Conservation (phyloP, 2,113 vertebrate species). For the Spea multiplicata region DNA sequence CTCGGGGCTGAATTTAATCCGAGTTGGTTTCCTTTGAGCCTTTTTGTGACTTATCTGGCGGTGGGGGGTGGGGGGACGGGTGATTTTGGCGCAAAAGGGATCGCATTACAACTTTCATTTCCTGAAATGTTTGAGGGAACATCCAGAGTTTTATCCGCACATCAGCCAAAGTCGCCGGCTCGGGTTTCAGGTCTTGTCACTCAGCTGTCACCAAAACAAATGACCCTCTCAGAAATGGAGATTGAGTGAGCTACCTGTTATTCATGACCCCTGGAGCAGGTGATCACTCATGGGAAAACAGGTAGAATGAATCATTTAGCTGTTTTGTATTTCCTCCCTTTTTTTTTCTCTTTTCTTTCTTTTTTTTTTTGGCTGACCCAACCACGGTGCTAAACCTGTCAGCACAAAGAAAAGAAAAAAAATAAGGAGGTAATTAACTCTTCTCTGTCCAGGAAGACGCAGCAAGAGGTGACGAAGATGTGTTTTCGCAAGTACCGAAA, state of each 20-base stretch:
- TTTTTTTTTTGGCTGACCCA: constrained; percentile 67
- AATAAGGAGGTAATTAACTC: constrained; percentile 61
- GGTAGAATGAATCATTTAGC: constrained; percentile 90
- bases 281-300: constrained; percentile 86
- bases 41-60: constrained; percentile 92
- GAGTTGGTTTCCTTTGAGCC: constrained; percentile 86
- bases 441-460: constrained; percentile 51
- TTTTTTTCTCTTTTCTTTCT: constrained; percentile 77
- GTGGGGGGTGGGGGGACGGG: constrained; percentile 77
- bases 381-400: constrained; percentile 70
- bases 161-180: constrained; percentile 76
- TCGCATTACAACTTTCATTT: constrained; percentile 99
- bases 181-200: constrained; percentile 87
- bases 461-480: constrained; percentile 44
- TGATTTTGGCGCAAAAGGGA: constrained; percentile 88
- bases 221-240: constrained; percentile 74
- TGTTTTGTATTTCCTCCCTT: constrained; percentile 84
- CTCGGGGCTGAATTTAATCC: constrained; percentile 79
- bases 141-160: constrained; percentile 84
- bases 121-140: constrained; percentile 94
- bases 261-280: constrained; percentile 83
- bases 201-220: constrained; percentile 88
- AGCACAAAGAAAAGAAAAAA: constrained; percentile 52
- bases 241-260: constrained; percentile 79
- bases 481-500: too few species aligned